Conservation (phyloP, 2,797 vertebrate species). For the Acanthornis magna region DNA sequence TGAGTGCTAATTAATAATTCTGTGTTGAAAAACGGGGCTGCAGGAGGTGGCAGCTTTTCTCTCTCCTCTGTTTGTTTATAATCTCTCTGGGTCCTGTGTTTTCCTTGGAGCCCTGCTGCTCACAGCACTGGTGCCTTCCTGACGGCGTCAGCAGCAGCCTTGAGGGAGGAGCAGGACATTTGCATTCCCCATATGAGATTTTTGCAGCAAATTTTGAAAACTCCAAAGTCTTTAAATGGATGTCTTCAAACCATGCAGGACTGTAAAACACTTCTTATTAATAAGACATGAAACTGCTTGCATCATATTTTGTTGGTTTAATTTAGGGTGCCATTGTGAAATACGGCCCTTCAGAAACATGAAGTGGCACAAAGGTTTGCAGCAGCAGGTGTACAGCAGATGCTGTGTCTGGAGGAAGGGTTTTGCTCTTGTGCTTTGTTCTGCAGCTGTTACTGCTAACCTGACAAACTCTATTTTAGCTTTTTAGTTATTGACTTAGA, state of each 20-base stretch:
- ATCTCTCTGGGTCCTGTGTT: background rate
- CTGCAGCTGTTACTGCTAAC: conserved; percentile 46
- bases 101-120: background rate
- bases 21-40: background rate
- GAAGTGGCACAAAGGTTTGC: background rate
- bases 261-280: background rate
- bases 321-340: background rate
- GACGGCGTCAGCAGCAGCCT: background rate
- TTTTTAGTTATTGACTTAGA: conserved; percentile 19
- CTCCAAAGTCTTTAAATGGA: conserved; percentile 13
- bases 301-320: background rate
- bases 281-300: background rate
- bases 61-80: background rate
- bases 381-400: background rate
- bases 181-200: background rate
- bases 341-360: background rate
- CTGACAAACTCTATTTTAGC: conserved; percentile 48
- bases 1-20: background rate
- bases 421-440: conserved; percentile 31
- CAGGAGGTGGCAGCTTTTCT: background rate
- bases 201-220: background rate
- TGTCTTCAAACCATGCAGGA: background rate
- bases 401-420: conserved; percentile 1
- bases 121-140: background rate
- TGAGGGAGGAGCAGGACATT: background rate